Conservation (phyloP, 2,113 vertebrate species). For the Phaetusa simplex region DNA sequence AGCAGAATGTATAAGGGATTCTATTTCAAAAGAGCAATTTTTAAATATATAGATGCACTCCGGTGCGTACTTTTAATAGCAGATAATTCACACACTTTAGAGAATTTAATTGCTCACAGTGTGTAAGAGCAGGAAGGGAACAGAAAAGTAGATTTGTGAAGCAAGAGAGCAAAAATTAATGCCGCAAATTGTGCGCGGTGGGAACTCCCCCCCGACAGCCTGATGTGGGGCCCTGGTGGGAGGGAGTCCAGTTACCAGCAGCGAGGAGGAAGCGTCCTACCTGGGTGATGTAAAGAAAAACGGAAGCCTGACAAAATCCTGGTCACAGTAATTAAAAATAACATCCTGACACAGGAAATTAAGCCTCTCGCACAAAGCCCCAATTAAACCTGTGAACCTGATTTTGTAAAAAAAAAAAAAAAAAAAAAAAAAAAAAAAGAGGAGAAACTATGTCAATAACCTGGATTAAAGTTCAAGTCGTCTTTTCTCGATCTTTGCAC, state of each 20-base stretch:
- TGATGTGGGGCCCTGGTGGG: background rate
- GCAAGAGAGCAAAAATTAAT: conserved; percentile 25
- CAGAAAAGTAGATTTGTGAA: background rate
- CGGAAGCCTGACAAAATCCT: background rate
- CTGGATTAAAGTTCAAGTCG: background rate
- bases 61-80: background rate
- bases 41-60: rapidly evolving
- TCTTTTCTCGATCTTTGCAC: background rate
- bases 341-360: conserved; percentile 53
- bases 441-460: background rate
- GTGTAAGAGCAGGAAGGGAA: background rate
- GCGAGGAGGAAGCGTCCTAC: conserved; percentile 28
- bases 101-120: conserved; percentile 2
- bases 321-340: background rate
- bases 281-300: background rate
- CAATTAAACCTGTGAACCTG: background rate
- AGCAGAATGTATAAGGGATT: background rate
- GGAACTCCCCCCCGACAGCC: background rate
- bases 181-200: conserved; percentile 31
- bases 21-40: background rate
- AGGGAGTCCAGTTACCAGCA: background rate
- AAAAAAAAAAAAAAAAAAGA: background rate
- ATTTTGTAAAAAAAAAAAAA: too few species aligned
- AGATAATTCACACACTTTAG: background rate
- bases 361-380: background rate